Evolutionary conservation across 2,888 invertebrate genomes (phyloP).

Genomic region (Tricholauxania praeusta): DNA sequence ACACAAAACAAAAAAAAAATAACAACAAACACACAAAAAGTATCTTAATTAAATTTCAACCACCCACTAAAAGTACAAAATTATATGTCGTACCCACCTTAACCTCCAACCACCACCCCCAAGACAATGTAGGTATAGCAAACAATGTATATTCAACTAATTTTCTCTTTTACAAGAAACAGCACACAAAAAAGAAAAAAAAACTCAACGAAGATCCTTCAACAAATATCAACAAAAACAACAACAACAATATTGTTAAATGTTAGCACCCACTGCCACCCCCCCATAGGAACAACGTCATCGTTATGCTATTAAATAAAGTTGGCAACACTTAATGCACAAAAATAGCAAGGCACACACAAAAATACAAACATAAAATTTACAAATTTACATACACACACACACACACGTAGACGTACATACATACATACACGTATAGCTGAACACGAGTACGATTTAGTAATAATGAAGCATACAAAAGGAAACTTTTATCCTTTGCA

Average conservation of each 20-base stretch:
- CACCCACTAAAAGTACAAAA: constrained; percentile 39
- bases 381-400: constrained; percentile 41
- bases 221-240: constrained; percentile 26
- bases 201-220: constrained; percentile 22
- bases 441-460: constrained; percentile 48
- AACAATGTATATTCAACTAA: constrained; percentile 49
- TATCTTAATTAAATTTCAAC: constrained; percentile 65
- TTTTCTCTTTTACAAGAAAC: constrained; percentile 26
- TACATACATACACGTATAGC: constrained; percentile 1
- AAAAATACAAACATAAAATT: constrained; percentile 42
- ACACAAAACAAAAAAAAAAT: neutral
- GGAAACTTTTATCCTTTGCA: constrained; percentile 41
- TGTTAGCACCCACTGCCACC: constrained; percentile 11
- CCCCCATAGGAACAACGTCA: constrained; percentile 49
- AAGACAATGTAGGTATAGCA: neutral
- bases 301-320: constrained; percentile 64
- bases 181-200: constrained; percentile 27
- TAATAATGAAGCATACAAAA: constrained; percentile 56
- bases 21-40: constrained; percentile 53
- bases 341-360: constrained; percentile 39
- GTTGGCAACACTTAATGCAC: constrained; percentile 65
- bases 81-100: too few relatives aligned
- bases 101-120: neutral
- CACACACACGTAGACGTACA: constrained; percentile 13
- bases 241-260: constrained; percentile 20